Evolutionary conservation across 2,113 vertebrate genomes (phyloP).

Genomic region (Camarhynchus parvulus): DNA sequence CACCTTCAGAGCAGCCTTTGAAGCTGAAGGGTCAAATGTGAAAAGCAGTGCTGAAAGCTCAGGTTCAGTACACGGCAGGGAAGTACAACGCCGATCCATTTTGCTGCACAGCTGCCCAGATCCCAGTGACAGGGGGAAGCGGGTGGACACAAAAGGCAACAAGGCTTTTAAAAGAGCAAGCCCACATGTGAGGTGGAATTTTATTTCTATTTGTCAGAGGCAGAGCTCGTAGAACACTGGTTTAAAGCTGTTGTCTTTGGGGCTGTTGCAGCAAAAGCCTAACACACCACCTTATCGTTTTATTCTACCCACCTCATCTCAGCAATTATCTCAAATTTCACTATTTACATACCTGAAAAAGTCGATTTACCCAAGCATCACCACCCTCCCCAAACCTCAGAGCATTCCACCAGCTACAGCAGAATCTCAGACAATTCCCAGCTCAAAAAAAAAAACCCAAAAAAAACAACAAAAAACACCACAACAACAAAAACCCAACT

Average conservation of each 20-base stretch:
- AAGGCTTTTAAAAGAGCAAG: not conserved
- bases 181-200: not conserved
- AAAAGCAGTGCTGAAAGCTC: not conserved
- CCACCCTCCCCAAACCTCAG: not conserved
- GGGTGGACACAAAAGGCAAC: not conserved
- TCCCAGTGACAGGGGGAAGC: not conserved
- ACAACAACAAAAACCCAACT: not conserved
- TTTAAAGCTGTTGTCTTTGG: not conserved
- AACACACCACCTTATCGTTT: not conserved
- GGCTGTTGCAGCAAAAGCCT: not conserved
- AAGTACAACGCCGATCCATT: not conserved
- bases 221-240: not conserved
- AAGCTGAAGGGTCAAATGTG: conserved; percentile 14
- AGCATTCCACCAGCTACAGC: not conserved
- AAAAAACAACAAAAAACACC: not conserved
- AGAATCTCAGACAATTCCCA: not conserved
- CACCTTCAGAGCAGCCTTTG: conserved; percentile 12
- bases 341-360: conserved; percentile 20
- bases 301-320: not conserved
- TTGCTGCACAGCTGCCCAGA: not conserved
- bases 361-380: conserved; percentile 13
- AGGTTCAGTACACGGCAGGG: not conserved
- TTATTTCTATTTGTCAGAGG: not conserved
- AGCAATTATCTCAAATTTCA: not conserved
- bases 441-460: not conserved